Base-by-base conservation (phyloP, 2,113 vertebrate species). In the Grammomys surdaster region DNA sequence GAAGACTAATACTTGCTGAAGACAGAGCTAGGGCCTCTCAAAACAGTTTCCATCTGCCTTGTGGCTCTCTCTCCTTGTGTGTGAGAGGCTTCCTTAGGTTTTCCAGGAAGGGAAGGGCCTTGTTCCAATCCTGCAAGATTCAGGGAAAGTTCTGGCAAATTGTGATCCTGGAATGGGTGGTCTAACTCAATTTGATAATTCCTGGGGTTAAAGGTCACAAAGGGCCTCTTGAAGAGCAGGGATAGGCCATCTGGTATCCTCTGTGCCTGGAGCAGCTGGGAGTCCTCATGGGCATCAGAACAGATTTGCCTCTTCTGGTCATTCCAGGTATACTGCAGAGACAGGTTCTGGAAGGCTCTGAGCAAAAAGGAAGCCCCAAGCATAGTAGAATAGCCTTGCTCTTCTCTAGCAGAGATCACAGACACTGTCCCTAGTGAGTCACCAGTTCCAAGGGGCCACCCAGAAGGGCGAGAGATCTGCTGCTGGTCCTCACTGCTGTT, bases 151-250 rank as follows among this genome's bases (percentile, higher is more conserved):
- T 36, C 51, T 7, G 0, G 3, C 1, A 28, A 54, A 69, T 48
- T 36, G 0, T 7, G 58, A 60, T 89, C n/a, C 63, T 7, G 17
- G 51, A 48, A 67, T 1, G 88, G 36, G 33, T 0, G 0, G 46
- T 78, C 3, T 98, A 99, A 99, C 99, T 99, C 99, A 28, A 99
- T 99, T 76, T 99, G 26, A 88, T 99, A 99, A 97, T 99, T 99
- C 89, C 98, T 98, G 75, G 99, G 98, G 97, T 99, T 99, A 22
- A 99, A 99, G 90, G 99, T 99, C 88, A 98, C 99, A 96, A 99
- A 99, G 1, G 99, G 95, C 97, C 99, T 99, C 97, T 98, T 99
- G 98, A 99, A 99, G 94, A 99, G 98, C 86, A 99, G 98, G 94
- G 98, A 98, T 96, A 99, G 98, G 3, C 99, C 99, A 1, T 99